Evolutionary conservation across 1,140 invertebrate genomes (phyloP).

Genomic region (Drosophila grimshawi): DNA sequence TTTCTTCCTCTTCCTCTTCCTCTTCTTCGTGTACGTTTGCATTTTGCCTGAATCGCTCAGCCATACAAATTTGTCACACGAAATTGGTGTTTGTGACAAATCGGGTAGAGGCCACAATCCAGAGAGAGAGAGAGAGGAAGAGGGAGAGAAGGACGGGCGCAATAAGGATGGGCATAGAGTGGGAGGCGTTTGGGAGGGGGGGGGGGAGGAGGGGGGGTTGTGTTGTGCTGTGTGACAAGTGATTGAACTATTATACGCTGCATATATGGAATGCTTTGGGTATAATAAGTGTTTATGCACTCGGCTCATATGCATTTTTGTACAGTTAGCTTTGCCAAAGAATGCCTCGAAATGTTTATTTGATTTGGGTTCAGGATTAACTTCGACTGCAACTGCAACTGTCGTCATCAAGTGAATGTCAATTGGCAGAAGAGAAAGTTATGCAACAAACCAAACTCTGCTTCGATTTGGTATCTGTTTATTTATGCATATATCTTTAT

Average conservation of each 20-base stretch:
- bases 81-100: conserved; percentile 83
- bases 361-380: conserved; percentile 32
- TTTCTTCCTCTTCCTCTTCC: not conserved
- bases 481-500: too few relatives aligned
- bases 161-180: too few relatives aligned
- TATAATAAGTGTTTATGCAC: conserved; percentile 55
- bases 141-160: not conserved
- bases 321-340: conserved; percentile 48
- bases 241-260: conserved; percentile 77
- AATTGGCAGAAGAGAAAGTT: conserved; percentile 24
- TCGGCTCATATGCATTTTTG: conserved; percentile 60
- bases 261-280: conserved; percentile 48
- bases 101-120: conserved; percentile 49
- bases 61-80: conserved; percentile 82
- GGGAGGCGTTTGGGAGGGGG: not conserved
- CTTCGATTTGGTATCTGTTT: too few relatives aligned
- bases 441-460: too few relatives aligned
- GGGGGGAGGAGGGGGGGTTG: conserved; percentile 16
- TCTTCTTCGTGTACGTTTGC: not conserved
- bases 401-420: conserved; percentile 3
- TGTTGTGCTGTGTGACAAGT: conserved; percentile 67
- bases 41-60: conserved; percentile 18
- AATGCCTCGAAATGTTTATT: conserved; percentile 16
- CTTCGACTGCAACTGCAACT: not conserved
- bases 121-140: conserved; percentile 1